A percentile compares a stretch with the other conserved stretches of the same genome.
Evolutionary conservation across 2,888 invertebrate genomes (phyloP).

Genomic region (Noctua comes): DNA sequence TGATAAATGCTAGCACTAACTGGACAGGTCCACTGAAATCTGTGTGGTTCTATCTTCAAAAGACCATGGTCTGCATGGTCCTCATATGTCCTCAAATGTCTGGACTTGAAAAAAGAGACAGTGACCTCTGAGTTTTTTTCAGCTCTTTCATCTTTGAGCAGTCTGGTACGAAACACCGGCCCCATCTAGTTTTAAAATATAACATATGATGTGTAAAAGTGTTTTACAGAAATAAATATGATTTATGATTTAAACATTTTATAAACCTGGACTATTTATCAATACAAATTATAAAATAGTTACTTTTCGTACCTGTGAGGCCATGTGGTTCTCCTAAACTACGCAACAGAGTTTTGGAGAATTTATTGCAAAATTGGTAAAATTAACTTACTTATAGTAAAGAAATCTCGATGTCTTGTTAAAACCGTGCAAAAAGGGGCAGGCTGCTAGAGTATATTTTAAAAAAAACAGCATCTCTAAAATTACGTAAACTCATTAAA

Average conservation of each 20-base stretch:
- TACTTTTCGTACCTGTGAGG: not conserved
- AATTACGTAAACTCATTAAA: not conserved
- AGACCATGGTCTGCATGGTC: not conserved
- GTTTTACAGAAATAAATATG: not conserved
- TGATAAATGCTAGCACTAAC: too few relatives aligned
- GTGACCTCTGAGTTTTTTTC: too few relatives aligned
- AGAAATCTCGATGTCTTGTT: not conserved
- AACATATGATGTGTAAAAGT: not conserved
- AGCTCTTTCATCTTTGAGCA: not conserved
- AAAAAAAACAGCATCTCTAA: not conserved
- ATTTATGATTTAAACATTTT: not conserved
- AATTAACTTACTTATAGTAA: not conserved
- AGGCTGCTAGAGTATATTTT: not conserved
- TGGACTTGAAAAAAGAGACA: too few relatives aligned
- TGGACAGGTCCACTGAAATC: too few relatives aligned
- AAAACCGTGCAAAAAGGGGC: not conserved
- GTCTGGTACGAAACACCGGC: not conserved
- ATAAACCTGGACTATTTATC: not conserved
- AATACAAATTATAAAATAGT: not conserved
- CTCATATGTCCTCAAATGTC: too few relatives aligned
- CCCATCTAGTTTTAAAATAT: not conserved
- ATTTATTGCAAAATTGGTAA: not conserved
- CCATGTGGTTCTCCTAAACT: not conserved
- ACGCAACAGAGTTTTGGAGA: not conserved
- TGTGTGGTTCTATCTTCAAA: not conserved